Evolutionary conservation across 2,888 invertebrate genomes (phyloP), one percentile per base, ranked within the genome.

Genomic region (Petrolisthes cinctipes): DNA sequence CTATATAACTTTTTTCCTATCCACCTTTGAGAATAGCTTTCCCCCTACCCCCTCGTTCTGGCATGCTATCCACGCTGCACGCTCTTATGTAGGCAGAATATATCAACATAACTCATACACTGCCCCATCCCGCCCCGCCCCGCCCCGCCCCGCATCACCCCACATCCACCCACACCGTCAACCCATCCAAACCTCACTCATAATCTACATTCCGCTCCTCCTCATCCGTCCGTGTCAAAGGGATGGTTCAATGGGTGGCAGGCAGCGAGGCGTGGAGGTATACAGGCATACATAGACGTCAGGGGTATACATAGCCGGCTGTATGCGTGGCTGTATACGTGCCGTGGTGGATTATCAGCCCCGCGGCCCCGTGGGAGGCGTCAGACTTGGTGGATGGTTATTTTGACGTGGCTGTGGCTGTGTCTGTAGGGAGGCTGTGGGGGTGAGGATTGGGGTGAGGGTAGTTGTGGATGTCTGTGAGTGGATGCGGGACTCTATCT

Each of bases 161-260:
- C 20, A 37, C 71, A 73, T n/a, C 78, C 73, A 76, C 53, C 61
- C 84, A 56, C 37, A 83, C 75, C 66, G n/a, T 14, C 75, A 83
- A 56, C 53, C 14, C 75, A 54, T 54, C 53, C 37, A 37, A 56
- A 73, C 81, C 80, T 51, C 85, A 81, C 80, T 82, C 86, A 86
- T 86, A 73, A 86, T 86, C 75, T 86, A 82, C 75, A 73, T 81
- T 86, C 81, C 61, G n/a, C 86, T 75, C 75, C 56, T 73, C 80
- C 61, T 82, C 86, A 86, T 82, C 86, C 86, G 78, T 82, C 82
- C 75, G 61, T 85, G 84, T 85, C 86, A 76, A 82, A 82, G 82
- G 85, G 76, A 86, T 82, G 86, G 23, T 71, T 73, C 81, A 81
- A 75, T 51, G 61, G 51, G 66, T n/a, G 57, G 80, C 9, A 80